Percentiles rank a stretch among this genome's conserved stretches.
Conservation (phyloP, 2,888 invertebrate species). For the Eumerus sabulonum region DNA sequence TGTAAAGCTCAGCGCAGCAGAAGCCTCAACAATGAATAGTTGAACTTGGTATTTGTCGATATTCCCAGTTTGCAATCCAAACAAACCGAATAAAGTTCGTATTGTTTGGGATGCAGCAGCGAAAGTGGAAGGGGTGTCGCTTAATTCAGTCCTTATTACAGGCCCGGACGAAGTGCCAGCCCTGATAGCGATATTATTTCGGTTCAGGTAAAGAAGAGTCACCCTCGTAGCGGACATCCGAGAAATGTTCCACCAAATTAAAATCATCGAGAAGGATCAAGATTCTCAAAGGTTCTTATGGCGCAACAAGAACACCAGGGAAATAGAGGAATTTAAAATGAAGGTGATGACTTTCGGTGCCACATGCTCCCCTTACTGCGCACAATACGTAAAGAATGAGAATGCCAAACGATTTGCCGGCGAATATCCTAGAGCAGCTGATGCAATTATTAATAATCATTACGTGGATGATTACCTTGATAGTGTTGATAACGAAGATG, state of each 20-base stretch:
- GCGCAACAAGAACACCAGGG: background rate
- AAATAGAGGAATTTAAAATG: background rate
- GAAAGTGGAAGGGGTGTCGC: slow-evolving; percentile 5
- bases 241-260: slow-evolving; percentile 15
- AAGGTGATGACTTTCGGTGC: slow-evolving; percentile 4
- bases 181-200: background rate
- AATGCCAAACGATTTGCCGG: slow-evolving; percentile 6
- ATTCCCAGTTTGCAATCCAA: too few relatives aligned
- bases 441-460: slow-evolving; percentile 23
- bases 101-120: background rate
- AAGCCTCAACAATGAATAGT: too few relatives aligned
- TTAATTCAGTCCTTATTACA: slow-evolving; percentile 6
- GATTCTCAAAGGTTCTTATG: slow-evolving; percentile 14
- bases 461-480: slow-evolving; percentile 40
- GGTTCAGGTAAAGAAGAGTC: background rate
- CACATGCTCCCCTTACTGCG: background rate
- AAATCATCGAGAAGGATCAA: slow-evolving; percentile 8
- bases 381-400: slow-evolving; percentile 3
- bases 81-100: background rate
- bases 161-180: slow-evolving; percentile 11
- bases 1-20: too few relatives aligned
- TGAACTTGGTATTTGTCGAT: too few relatives aligned
- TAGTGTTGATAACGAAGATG: slow-evolving; percentile 21
- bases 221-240: background rate
- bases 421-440: slow-evolving; percentile 23